phyloP scores from a whole-genome alignment of 2,888 invertebrate genomes.

The Trachelus stipa region DNA sequence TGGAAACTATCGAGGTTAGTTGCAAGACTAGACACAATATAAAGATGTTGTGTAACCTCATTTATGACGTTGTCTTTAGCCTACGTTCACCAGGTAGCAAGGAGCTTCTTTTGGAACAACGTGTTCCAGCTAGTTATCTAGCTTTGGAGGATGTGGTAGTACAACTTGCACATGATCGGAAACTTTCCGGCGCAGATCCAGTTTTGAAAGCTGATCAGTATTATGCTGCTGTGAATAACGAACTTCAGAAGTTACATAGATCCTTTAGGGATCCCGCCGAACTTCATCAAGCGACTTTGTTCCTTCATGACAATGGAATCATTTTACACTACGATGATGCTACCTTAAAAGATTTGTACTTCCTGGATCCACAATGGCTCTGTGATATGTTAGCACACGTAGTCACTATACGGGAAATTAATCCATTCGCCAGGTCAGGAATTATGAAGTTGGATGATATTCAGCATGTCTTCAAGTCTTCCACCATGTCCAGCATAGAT shows the following conservation, averaged over 20 bases:
- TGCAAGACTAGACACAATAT: constrained; percentile 92
- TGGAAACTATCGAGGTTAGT: constrained; percentile 93
- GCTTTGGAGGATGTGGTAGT: constrained; percentile 93
- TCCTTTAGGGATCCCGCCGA: constrained; percentile 91
- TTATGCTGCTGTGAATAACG: constrained; percentile 59
- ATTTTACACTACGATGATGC: constrained; percentile 95
- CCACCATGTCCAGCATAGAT: constrained; percentile 78
- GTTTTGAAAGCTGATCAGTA: constrained; percentile 88
- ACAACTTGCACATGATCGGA: constrained; percentile 82
- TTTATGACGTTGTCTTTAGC: constrained; percentile 94
- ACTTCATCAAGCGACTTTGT: constrained; percentile 94
- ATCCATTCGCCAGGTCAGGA: constrained; percentile 92
- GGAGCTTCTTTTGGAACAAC: constrained; percentile 90
- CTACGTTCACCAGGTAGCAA: constrained; percentile 91
- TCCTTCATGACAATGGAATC: constrained; percentile 98
- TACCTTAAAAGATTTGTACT: constrained; percentile 93
- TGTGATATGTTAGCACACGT: constrained; percentile 98
- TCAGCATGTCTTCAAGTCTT: constrained; percentile 92
- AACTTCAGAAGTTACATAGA: constrained; percentile 76
- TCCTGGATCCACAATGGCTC: constrained; percentile 98
- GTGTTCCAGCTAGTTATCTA: constrained; percentile 95
- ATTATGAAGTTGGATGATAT: constrained; percentile 94
- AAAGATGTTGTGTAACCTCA: constrained; percentile 86
- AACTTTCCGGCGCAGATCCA: constrained; percentile 79
- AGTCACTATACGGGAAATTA: constrained; percentile 96